phyloP scores from a whole-genome alignment of 2,113 vertebrate species.

The Tyrannus savana region DNA sequence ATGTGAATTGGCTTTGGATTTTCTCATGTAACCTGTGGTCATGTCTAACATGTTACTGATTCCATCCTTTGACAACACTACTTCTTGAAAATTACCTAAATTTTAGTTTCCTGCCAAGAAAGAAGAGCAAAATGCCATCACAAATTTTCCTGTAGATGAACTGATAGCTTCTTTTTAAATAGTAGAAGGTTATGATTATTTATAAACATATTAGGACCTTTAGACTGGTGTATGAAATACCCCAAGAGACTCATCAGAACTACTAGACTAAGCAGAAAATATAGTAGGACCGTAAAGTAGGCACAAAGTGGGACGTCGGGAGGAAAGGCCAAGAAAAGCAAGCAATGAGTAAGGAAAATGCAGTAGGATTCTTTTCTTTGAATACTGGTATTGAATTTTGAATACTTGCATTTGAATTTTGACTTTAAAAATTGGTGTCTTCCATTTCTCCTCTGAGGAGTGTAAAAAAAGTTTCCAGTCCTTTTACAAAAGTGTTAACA shows the following conservation, averaged over 20 bases:
- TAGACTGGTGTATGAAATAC: not conserved
- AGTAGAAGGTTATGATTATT: conserved; percentile 3
- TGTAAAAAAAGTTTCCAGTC: not conserved
- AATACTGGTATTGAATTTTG: not conserved
- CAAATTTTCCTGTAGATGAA: not conserved
- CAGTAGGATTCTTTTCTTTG: not conserved
- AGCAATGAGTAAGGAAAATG: not conserved
- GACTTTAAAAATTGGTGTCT: not conserved
- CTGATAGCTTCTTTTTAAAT: not conserved
- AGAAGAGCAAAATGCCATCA: not conserved
- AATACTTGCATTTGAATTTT: not conserved
- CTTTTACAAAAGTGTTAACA: not conserved
- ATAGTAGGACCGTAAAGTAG: not conserved
- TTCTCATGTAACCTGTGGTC: not conserved
- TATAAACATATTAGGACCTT: not conserved
- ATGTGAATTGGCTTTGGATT: not conserved
- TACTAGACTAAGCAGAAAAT: not conserved
- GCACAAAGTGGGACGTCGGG: not conserved
- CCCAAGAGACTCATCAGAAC: not conserved
- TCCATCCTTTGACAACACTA: not conserved
- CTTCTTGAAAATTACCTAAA: not conserved
- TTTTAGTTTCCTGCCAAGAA: not conserved
- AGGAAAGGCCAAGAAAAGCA: not conserved
- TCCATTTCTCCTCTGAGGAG: not conserved
- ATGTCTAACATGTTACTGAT: not conserved